phyloP scores from a whole-genome alignment of 2,888 invertebrate genomes.

The Uropetala carovei region DNA sequence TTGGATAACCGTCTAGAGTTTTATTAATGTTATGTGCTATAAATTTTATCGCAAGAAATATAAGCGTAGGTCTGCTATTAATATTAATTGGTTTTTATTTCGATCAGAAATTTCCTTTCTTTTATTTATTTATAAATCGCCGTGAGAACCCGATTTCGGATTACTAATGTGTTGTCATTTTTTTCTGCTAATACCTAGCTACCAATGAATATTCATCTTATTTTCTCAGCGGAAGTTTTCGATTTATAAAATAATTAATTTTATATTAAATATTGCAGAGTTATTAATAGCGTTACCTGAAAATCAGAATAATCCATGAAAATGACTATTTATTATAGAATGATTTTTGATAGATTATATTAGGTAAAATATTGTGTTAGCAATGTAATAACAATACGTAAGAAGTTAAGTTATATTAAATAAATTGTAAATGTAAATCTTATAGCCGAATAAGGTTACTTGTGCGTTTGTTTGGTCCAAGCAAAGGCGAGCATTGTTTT shows the following conservation, averaged over 20 bases:
- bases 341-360: background rate
- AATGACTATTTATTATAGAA: background rate
- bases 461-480: too few species aligned
- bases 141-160: conserved; percentile 19
- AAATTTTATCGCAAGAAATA: conserved; percentile 8
- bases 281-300: background rate
- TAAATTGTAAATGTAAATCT: too few species aligned
- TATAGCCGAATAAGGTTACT: too few species aligned
- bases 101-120: background rate
- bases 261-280: background rate
- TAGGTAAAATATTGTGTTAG: background rate
- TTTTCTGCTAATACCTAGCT: background rate
- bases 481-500: too few species aligned
- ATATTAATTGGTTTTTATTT: background rate
- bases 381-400: too few species aligned
- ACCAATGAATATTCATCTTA: conserved; percentile 52
- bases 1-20: background rate
- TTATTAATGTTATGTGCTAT: background rate
- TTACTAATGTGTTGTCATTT: background rate
- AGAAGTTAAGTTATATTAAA: too few species aligned
- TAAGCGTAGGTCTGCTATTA: background rate
- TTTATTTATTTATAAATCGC: background rate
- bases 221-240: background rate
- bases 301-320: background rate
- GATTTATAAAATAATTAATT: background rate